These are phyloP conservation scores for Microctenopoma lineatum DNA, from an alignment of 2,797 vertebrate genomes.

Conservation along the genomic window DNA sequence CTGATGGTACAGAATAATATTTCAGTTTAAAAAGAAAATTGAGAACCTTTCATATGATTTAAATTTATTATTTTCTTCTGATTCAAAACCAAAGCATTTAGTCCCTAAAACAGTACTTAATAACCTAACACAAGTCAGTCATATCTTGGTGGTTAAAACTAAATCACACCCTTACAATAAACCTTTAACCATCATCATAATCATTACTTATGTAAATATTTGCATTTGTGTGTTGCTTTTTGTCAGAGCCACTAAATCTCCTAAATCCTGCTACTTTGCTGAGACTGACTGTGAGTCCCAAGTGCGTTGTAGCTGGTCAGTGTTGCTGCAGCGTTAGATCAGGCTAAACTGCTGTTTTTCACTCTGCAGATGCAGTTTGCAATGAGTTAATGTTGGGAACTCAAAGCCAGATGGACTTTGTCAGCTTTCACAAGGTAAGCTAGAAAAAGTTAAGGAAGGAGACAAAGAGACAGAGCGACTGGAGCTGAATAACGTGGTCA, in stretches of 20 bases:
- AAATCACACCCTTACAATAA: too few relatives aligned
- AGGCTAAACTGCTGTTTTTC: slow-evolving; percentile 54
- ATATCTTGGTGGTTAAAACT: background rate
- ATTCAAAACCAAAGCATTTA: too few relatives aligned
- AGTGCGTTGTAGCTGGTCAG: slow-evolving; percentile 2
- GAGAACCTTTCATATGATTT: too few relatives aligned
- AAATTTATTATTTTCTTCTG: too few relatives aligned
- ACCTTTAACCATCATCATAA: background rate
- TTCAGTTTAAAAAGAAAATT: background rate
- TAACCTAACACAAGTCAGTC: background rate
- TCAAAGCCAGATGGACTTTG: slow-evolving; percentile 53
- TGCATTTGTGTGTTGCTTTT: too few relatives aligned
- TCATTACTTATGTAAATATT: too few relatives aligned
- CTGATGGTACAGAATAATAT: background rate
- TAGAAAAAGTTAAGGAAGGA: slow-evolving; percentile 15
- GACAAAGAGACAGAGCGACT: slow-evolving; percentile 3
- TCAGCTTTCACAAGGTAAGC: slow-evolving; percentile 70
- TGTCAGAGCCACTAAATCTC: background rate
- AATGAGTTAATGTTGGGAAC: slow-evolving; percentile 53
- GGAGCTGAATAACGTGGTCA: slow-evolving; percentile 54
- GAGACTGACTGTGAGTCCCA: slow-evolving; percentile 1
- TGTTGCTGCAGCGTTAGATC: slow-evolving; percentile 16
- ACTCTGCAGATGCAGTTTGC: slow-evolving; percentile 66
- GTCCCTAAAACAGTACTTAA: background rate
- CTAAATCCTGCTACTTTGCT: background rate